Base-by-base conservation (phyloP, 2,888 invertebrate species). In the Tetramorium bicarinatum region DNA sequence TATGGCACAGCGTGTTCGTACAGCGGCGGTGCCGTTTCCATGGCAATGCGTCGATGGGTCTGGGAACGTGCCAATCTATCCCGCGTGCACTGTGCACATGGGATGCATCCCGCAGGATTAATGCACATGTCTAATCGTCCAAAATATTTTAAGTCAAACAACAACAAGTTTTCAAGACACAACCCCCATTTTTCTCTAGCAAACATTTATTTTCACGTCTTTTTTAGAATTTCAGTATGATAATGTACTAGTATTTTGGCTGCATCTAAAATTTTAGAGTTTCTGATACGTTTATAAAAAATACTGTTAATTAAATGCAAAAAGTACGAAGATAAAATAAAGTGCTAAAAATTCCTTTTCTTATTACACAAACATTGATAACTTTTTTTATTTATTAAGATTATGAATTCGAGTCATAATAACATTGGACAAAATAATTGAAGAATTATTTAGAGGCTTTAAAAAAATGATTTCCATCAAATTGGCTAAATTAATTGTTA, bases 1-100 rank as follows among this genome's bases (percentile, higher is more conserved):
- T 82, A 56, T 69, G 62, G 64, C 54, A 74, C 52, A 69, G 83
- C 87, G 66, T 71, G 59, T 34, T 67, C 61, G 82, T 67, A 44
- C 8, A 66, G 71, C 80, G 86, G 71, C 76, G 89, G 75, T 86
- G 79, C 85, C 85, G 90, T 90, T 91, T 89, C 90, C 89, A 90
- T 90, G 89, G 88, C 88, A 72, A 90, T 90, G 79, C 85, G 72
- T 87, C 85, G 85, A 88, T 91, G 87, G 85, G 75, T 84, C 81
- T 87, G 84, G 62, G 82, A 85, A 79, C 66, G 81, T 75, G 62
- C 84, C 69, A 77, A 83, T 83, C 83, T 74, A 44, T 67, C 72
- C 67, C 62, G 34, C 67, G 69, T 77, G 75, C 81, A 38, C 38
- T 18, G 72, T 67, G 29, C 62, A 77, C 75, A 82, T 47, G 29